Evolutionary conservation across 2,888 invertebrate species (phyloP).

Genomic region (Myopa tessellatipennis): DNA sequence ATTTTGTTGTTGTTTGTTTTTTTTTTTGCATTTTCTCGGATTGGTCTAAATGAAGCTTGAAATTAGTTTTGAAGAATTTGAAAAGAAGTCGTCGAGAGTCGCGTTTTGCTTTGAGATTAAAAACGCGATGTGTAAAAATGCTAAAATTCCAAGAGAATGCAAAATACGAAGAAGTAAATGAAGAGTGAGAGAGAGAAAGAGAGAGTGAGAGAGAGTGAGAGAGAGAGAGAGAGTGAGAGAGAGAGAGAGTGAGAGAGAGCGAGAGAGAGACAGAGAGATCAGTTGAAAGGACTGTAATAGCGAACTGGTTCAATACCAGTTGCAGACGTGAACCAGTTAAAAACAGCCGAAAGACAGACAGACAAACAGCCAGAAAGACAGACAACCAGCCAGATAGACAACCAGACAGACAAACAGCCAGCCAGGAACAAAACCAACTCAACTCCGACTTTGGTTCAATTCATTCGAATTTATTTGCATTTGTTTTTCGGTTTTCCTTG

Average conservation of each 20-base stretch:
- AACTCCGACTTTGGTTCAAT: background rate
- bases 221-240: background rate
- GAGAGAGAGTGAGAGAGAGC: background rate
- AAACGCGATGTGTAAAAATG: constrained; percentile 3
- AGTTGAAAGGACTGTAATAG: background rate
- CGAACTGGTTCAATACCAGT: constrained; percentile 21
- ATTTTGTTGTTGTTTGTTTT: background rate
- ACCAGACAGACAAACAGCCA: background rate
- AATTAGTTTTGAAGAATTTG: constrained; percentile 30
- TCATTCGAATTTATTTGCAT: background rate
- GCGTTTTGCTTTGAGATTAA: background rate
- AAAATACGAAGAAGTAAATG: background rate
- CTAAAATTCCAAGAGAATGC: background rate
- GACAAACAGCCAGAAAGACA: background rate
- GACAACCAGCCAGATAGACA: background rate
- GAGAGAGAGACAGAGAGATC: background rate
- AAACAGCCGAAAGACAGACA: background rate
- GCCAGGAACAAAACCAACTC: background rate
- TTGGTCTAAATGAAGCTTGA: constrained; percentile 35
- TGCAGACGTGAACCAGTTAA: background rate
- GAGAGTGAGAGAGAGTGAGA: background rate
- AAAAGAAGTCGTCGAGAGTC: background rate
- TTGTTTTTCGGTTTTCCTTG: background rate
- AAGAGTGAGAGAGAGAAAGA: background rate
- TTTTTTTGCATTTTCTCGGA: background rate